Evolutionary conservation across 2,888 invertebrate species (phyloP), one percentile per base, ranked within the genome.

Genomic region (Drosophila picticornis): DNA sequence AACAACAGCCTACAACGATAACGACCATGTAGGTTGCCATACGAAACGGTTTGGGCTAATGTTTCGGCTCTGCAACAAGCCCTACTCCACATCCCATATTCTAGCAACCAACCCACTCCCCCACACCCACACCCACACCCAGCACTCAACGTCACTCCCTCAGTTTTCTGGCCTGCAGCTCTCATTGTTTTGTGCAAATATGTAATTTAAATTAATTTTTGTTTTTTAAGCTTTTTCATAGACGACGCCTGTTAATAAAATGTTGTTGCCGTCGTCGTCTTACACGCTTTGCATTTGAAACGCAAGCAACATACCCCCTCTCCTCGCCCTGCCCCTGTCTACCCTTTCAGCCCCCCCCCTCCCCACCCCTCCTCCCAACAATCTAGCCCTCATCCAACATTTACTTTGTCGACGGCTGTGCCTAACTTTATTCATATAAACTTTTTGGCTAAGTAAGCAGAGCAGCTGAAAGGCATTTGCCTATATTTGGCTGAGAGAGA

Each of bases 201-300:
- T 88, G 85, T 88, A 88, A 88, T 85, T 85, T 85, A 88, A 85
- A 85, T 85, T 88, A 88, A 85, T 88, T 86, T 88, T 88, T 85
- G 86, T 88, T 84, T 85, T 83, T 85, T 88, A 83, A 83, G 85
- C 88, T 77, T 81, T 46, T 73, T 79, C 83, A 76, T 84, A 81
- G 85, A 79, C 81, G 79, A 79, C 79, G 86, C 86, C 87, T 86
- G 83, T 86, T 84, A 86, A 84, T 85, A 88, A 88, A 85, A 81
- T 80, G 82, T 72, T 75, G 66, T 77, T 64, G 67, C 56, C 73
- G 53, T 46, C 65, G 48, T 34, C 52, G 38, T 70, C 50, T 59
- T 58, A 46, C 59, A 50, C 31, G 64, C 52, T 53, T 25, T 80
- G 60, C 72, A 64, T 40, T 29, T 19, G 25, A 29, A 46, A 9